Evolutionary conservation across 2,113 vertebrate species (phyloP).

Genomic region (Spermophilus dauricus): DNA sequence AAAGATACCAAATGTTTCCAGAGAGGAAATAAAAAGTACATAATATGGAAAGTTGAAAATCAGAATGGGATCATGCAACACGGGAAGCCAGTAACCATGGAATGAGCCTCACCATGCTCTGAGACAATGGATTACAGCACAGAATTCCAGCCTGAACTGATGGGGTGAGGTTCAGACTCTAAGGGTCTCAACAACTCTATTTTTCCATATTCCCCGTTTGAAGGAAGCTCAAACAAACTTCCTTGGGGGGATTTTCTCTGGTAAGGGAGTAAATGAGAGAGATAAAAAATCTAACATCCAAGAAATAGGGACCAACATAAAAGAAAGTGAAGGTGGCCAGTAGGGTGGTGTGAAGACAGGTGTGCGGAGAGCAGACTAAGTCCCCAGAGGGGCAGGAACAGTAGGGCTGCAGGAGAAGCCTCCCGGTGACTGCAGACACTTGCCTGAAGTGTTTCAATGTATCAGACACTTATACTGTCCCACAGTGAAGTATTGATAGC

Average conservation of each 20-base stretch:
- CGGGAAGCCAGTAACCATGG: background rate
- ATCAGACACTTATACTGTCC: no score
- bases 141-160: background rate
- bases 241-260: background rate
- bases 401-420: no score
- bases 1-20: background rate
- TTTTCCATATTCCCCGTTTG: background rate
- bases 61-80: background rate
- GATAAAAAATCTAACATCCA: background rate
- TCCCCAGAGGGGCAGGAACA: no score
- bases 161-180: background rate
- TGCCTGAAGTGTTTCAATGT: no score
- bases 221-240: background rate
- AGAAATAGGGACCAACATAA: background rate
- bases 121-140: background rate
- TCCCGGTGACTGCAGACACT: no score
- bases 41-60: background rate
- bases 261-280: background rate
- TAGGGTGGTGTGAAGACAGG: no score
- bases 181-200: background rate
- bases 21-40: background rate
- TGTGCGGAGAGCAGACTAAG: background rate
- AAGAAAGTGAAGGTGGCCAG: background rate
- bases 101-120: background rate
- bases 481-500: no score